Percentiles rank a stretch among this genome's conserved stretches.
Evolutionary conservation across 2,113 vertebrate genomes (phyloP).

Genomic region (Hippocampus barbouri): DNA sequence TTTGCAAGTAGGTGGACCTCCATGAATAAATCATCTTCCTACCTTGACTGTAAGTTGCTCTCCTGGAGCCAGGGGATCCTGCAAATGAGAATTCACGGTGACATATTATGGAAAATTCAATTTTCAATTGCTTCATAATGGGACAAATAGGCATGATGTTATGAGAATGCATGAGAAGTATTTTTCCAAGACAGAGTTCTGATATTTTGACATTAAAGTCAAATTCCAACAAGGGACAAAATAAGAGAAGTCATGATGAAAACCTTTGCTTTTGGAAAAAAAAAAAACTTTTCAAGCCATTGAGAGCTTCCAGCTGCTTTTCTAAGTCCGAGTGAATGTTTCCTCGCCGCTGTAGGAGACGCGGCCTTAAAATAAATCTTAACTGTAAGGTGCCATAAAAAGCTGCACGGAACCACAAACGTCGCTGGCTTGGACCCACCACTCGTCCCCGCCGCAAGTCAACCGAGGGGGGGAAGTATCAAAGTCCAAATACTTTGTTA

Average conservation of each 20-base stretch:
- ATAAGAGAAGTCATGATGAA: too few relatives aligned
- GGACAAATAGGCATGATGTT: too few relatives aligned
- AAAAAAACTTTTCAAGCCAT: neutral
- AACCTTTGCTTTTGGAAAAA: neutral
- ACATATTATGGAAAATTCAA: neutral
- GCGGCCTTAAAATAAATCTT: conserved; percentile 20
- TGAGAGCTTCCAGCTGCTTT: neutral
- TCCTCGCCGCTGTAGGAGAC: conserved; percentile 5
- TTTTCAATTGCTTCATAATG: too few relatives aligned
- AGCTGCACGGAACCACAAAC: conserved; percentile 32
- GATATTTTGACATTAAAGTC: too few relatives aligned
- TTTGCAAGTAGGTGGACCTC: neutral
- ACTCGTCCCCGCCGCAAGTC: neutral
- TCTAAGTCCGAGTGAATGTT: neutral
- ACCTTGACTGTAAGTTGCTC: conserved; percentile 82
- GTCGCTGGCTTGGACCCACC: conserved; percentile 25
- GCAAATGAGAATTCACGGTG: neutral
- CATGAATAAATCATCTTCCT: conserved; percentile 1
- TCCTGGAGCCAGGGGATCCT: conserved; percentile 74
- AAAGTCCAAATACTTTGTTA: too few relatives aligned
- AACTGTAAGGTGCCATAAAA: conserved; percentile 31
- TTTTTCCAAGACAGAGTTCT: too few relatives aligned
- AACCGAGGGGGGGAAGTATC: neutral
- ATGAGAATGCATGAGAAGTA: too few relatives aligned
- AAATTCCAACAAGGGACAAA: too few relatives aligned